Evolutionary conservation across 2,888 invertebrate species (phyloP), one percentile per base, ranked within the genome.

Genomic region (Campoplex nolae): DNA sequence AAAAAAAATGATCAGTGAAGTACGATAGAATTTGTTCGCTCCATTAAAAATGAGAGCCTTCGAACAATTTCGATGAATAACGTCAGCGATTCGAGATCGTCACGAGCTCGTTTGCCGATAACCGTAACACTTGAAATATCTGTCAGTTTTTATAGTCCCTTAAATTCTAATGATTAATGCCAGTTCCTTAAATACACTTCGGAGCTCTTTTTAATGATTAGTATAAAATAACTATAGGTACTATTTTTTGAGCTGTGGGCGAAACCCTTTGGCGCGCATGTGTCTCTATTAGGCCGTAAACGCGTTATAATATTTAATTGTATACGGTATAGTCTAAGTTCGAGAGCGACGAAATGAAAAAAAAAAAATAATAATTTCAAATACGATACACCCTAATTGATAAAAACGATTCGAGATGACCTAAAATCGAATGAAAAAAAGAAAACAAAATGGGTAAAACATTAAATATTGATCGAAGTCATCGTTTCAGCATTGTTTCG

Each of bases 231-330:
- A 87, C 71, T 88, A 87, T 88, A 88, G 90, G 90, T 91, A 89
- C 92, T 92, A 92, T 92, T 92, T 90, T 91, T 92, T 92, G 91
- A 90, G 92, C 90, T 88, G 90, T 88, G 90, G 90, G 91, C 88
- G 88, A 91, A 88, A 78, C 88, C 90, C 89, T 78, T 90, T 90
- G 88, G 88, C 90, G 88, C 90, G 88, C 88, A 70, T 84, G 56
- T 82, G 73, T 83, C 73, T 86, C 87, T 87, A 87, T 87, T 87
- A 87, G 86, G 86, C 86, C 86, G 86, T 87, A 74, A 51, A 71
- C 84, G 81, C 35, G n/a, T 65, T 70, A 83, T 73, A 71, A 83
- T 73, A 71, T 74, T 62, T 35, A 38, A 68, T 18, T 73, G 35
- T 80, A 68, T 70, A 76, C 28, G 54, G 9, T 83, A 51, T 9